phyloP scores from a whole-genome alignment of 1,140 invertebrate genomes.

The Hetaerina americana region DNA sequence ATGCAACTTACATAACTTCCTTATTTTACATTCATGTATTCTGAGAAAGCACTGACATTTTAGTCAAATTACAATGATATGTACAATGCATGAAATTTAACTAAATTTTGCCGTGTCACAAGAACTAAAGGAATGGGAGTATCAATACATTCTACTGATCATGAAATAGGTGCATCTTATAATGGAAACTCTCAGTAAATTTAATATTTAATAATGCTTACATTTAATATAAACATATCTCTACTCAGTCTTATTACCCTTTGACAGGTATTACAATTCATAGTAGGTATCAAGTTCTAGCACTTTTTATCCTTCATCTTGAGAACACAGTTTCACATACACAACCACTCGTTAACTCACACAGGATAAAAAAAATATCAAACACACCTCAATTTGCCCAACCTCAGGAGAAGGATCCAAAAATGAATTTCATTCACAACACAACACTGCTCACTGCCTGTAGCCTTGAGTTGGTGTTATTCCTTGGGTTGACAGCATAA shows the following conservation, averaged over 20 bases:
- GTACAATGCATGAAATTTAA: background rate
- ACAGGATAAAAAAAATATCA: background rate
- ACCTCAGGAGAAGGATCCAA: background rate
- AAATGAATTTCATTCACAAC: background rate
- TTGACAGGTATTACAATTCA: background rate
- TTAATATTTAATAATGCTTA: background rate
- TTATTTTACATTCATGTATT: too few species aligned
- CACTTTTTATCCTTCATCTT: background rate
- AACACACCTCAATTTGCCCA: background rate
- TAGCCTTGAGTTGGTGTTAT: background rate
- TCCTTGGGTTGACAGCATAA: slow-evolving; percentile 29
- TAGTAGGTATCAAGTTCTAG: background rate
- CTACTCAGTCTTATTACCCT: background rate
- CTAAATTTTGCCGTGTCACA: background rate
- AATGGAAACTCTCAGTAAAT: background rate
- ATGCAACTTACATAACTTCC: too few species aligned
- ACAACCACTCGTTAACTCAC: background rate
- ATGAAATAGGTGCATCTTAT: background rate
- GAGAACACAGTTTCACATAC: background rate
- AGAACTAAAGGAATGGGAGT: background rate
- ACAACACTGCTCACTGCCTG: background rate
- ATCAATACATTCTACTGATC: background rate
- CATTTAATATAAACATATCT: background rate
- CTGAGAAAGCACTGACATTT: background rate
- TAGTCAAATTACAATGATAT: background rate